A percentile compares a stretch with the other conserved stretches of the same genome.
Conservation (phyloP, 2,113 vertebrate genomes). For the Chaetops frenatus region DNA sequence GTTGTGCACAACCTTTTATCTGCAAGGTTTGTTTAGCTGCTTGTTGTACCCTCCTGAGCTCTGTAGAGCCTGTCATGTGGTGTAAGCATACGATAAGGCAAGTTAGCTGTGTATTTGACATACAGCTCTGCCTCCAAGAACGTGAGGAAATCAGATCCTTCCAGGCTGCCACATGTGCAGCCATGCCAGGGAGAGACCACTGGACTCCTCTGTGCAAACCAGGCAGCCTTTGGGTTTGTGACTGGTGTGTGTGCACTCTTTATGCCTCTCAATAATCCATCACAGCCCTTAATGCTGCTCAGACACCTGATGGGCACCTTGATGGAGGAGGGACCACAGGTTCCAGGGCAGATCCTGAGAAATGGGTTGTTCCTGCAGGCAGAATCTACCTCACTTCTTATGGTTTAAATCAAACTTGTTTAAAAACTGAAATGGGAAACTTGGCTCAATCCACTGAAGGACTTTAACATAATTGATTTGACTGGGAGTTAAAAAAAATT, state of each 20-base stretch:
- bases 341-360: too few species aligned
- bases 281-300: not conserved
- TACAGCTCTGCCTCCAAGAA: rapidly evolving
- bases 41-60: not conserved
- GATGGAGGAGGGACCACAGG: not conserved
- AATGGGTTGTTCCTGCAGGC: rapidly evolving
- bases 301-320: not conserved
- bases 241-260: rapidly evolving
- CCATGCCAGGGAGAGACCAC: not conserved
- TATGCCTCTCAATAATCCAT: rapidly evolving
- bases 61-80: not conserved
- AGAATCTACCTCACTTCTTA: not conserved
- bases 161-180: not conserved
- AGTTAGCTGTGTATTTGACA: rapidly evolving
- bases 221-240: not conserved
- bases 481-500: not conserved
- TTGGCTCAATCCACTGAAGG: not conserved
- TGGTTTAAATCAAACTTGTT: not conserved
- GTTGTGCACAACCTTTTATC: not conserved
- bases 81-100: rapidly evolving
- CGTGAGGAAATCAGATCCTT: too few species aligned
- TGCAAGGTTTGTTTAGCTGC: not conserved
- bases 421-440: not conserved
- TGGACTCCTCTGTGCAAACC: not conserved
- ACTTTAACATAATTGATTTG: not conserved